phyloP scores from a whole-genome alignment of 2,113 vertebrate genomes.

The Rhizomys pruinosus region DNA sequence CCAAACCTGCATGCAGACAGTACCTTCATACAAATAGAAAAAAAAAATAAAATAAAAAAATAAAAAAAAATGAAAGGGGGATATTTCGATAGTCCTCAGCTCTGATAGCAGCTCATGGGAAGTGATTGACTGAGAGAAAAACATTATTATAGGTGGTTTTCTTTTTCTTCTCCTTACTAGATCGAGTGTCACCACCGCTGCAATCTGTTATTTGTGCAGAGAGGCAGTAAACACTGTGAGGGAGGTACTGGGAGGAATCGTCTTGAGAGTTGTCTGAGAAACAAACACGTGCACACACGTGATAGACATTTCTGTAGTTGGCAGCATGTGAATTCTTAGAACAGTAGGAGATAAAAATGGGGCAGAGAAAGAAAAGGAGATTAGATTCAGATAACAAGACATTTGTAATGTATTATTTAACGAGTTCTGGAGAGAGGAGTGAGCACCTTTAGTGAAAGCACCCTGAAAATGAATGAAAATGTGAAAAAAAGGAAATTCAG shows the following conservation, averaged over 20 bases:
- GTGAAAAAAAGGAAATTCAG: neutral
- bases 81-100: constrained; percentile 39
- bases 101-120: constrained; percentile 40
- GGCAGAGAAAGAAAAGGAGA: constrained; percentile 70
- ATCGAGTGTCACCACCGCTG: constrained; percentile 68
- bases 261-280: constrained; percentile 75
- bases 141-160: constrained; percentile 77
- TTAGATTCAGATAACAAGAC: constrained; percentile 62
- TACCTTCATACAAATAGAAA: too few relatives aligned
- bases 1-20: too few relatives aligned
- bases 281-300: constrained; percentile 73
- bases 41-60: too few relatives aligned
- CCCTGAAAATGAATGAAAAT: too few relatives aligned
- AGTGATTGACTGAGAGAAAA: constrained; percentile 76
- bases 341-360: constrained; percentile 69
- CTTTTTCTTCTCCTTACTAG: neutral
- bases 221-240: constrained; percentile 76
- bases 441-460: constrained; percentile 40
- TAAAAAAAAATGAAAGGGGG: too few relatives aligned
- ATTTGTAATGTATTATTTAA: too few relatives aligned
- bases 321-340: constrained; percentile 68
- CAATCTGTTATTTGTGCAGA: constrained; percentile 79
- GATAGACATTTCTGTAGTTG: constrained; percentile 69
- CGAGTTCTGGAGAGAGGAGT: neutral
- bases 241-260: constrained; percentile 61